Base-by-base conservation (phyloP, 1,140 invertebrate genomes). In the Drosophila quadrilineata region DNA sequence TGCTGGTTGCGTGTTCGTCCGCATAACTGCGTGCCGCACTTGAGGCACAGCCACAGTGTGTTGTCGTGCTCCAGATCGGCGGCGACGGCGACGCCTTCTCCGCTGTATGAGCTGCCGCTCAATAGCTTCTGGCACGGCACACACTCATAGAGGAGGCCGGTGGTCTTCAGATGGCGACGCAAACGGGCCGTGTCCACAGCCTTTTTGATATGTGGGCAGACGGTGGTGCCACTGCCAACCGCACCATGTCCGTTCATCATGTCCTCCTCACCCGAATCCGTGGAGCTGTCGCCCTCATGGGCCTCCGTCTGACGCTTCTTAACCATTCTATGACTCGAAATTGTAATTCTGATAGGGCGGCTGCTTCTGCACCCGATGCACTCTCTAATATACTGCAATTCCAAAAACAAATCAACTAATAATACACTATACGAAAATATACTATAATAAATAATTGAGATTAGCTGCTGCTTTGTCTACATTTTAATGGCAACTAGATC, bases 11-110 rank as follows among this genome's bases (percentile, higher is more conserved):
- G 91, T 6, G 92, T 91, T 50, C 93, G 91, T 26, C 94, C 95
- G 90, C 96, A 97, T 28, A 94, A 92, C 89, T 95, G 93, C 45
- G 94, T 89, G 8, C 95, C 95, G 91, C 94, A 95, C 52, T 92
- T 91, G 29, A 95, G 89, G 73, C 94, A 95, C 90, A 95, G 91
- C 93, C 94, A 94, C 14, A 94, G 85, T 1, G 91, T 89, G 12
- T 90, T 77, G 67, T 93, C 94, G 87, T 90, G 93, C 77, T 92
- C 94, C 89, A 89, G 94, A 82, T 75, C 75, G 49, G 89, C 17
- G 0, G 33, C 8, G 1, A 63, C 59, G 6, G 29, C 33, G 10
- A 24, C n/a, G n/a, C n/a, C n/a, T n/a, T n/a, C n/a, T n/a, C 56
- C 6, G 17, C 9, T 29, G 16, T 48, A 17, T 3, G 19, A 4